Conservation (phyloP, 2,113 vertebrate species). For the Garra rufa region DNA sequence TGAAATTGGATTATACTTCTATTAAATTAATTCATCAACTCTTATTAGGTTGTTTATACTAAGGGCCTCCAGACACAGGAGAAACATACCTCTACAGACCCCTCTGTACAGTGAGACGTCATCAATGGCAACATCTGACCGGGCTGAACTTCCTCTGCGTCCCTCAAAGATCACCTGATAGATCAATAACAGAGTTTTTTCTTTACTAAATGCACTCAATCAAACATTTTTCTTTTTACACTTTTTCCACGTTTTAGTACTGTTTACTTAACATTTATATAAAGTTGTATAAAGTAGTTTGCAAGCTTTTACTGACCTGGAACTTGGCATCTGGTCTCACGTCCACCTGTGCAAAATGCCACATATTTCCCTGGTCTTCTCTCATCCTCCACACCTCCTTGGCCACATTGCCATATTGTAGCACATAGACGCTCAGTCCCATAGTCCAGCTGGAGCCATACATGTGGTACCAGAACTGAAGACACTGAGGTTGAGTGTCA, state of each 20-base stretch:
- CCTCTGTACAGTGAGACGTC: constrained; percentile 74
- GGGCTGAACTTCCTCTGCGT: constrained; percentile 70
- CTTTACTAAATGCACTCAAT: too few species aligned
- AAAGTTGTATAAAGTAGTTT: too few species aligned
- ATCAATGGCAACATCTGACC: constrained; percentile 79
- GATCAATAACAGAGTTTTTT: background rate
- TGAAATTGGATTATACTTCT: background rate
- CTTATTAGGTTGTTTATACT: background rate
- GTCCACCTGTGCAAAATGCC: constrained; percentile 72
- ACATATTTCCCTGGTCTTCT: constrained; percentile 73
- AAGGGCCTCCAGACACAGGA: background rate
- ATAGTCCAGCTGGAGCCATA: constrained; percentile 72
- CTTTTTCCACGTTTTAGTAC: background rate
- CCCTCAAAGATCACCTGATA: constrained; percentile 81
- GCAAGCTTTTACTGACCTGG: constrained; percentile 52
- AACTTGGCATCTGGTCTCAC: constrained; percentile 59
- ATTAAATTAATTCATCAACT: background rate
- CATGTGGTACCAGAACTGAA: constrained; percentile 88
- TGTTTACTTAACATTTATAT: too few species aligned
- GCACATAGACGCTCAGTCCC: constrained; percentile 74
- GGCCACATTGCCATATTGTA: constrained; percentile 56
- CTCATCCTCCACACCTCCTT: constrained; percentile 53
- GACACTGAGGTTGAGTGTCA: constrained; percentile 73
- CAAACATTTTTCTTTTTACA: background rate
- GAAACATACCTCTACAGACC: constrained; percentile 68